A percentile compares a stretch with the other conserved stretches of the same genome.
These are phyloP conservation scores for Caloenas nicobarica DNA, from an alignment of 2,113 vertebrate genomes.

Conservation along the genomic window DNA sequence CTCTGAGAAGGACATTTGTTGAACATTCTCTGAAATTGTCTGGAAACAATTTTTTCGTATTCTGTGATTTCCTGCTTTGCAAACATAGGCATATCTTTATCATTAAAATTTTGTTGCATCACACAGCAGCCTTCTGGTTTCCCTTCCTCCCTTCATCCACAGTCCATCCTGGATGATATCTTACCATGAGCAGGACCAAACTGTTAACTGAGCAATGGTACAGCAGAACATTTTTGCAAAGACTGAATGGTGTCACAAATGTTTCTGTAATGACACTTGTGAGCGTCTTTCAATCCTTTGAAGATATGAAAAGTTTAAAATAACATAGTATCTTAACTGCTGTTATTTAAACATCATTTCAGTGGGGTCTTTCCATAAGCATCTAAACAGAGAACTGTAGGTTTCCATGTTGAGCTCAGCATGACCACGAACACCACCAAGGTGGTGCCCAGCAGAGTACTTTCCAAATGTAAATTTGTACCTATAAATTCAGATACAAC, in stretches of 20 bases:
- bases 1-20: not conserved
- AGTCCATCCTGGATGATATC: not conserved
- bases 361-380: not conserved
- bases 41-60: not conserved
- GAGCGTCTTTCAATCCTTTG: not conserved
- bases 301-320: not conserved
- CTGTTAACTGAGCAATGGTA: not conserved
- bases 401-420: not conserved
- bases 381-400: not conserved
- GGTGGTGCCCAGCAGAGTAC: not conserved
- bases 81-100: not conserved
- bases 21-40: not conserved
- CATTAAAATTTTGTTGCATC: constrained; percentile 48
- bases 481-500: not conserved
- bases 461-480: not conserved
- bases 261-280: rapidly evolving
- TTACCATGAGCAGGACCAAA: too few relatives aligned
- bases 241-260: not conserved
- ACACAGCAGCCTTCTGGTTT: not conserved
- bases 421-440: not conserved
- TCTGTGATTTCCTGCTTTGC: not conserved
- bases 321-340: not conserved
- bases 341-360: not conserved
- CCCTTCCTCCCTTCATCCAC: not conserved
- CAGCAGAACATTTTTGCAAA: not conserved